Evolutionary conservation across 2,113 vertebrate genomes (phyloP).

Genomic region (Marmota monax): DNA sequence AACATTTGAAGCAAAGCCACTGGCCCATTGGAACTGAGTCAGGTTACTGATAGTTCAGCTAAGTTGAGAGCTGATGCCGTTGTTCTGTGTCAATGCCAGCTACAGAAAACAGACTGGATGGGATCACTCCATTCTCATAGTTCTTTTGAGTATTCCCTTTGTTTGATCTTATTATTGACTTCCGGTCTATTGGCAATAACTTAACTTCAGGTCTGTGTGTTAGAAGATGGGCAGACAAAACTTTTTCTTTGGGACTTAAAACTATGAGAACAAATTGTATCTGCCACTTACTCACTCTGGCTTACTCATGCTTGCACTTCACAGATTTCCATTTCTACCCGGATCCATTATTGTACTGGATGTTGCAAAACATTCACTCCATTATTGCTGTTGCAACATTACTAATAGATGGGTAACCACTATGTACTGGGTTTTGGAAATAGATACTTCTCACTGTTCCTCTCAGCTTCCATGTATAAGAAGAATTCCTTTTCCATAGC

Average conservation of each 20-base stretch:
- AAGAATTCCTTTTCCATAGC: background rate
- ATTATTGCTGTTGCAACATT: too few relatives aligned
- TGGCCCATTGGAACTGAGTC: background rate
- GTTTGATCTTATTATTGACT: background rate
- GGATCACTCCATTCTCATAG: background rate
- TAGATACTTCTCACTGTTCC: background rate
- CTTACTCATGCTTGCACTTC: background rate
- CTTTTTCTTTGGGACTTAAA: conserved; percentile 18
- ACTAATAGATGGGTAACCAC: background rate
- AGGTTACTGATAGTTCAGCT: background rate
- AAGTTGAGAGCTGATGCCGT: background rate
- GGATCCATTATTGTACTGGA: background rate
- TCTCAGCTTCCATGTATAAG: background rate
- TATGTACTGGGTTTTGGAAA: background rate
- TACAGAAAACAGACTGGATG: background rate
- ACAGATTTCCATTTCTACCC: background rate
- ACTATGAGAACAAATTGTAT: conserved; percentile 11
- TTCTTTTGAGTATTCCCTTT: background rate
- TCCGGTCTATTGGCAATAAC: background rate
- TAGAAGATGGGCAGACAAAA: conserved; percentile 25
- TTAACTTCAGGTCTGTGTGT: background rate
- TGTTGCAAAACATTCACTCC: background rate
- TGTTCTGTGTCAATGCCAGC: background rate
- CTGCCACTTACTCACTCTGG: background rate
- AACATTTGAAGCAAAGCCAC: background rate